These are phyloP conservation scores for Acanthosepion esculentum DNA, from an alignment of 2,888 invertebrate species.

Conservation along the genomic window DNA sequence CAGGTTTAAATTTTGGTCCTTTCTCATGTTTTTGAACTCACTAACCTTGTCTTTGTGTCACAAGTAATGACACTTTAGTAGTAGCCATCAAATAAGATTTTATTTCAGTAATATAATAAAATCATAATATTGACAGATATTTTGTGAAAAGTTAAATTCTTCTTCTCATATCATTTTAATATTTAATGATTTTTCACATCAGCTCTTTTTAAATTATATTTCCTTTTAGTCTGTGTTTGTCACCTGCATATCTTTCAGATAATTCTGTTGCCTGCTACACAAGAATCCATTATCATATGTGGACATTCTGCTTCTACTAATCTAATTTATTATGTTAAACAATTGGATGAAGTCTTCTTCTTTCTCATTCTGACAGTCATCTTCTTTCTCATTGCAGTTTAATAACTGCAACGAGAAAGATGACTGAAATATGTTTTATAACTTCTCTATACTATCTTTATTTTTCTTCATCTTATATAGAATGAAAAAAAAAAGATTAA, in stretches of 20 bases:
- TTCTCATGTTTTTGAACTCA: not conserved
- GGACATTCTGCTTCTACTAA: not conserved
- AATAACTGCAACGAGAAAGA: too few relatives aligned
- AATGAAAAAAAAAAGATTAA: too few relatives aligned
- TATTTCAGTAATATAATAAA: not conserved
- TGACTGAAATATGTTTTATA: too few relatives aligned
- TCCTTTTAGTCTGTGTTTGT: not conserved
- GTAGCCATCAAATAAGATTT: not conserved
- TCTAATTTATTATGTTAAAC: slow-evolving; percentile 33
- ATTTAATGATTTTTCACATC: not conserved
- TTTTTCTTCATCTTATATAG: too few relatives aligned
- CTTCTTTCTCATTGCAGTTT: too few relatives aligned
- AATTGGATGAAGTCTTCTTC: not conserved
- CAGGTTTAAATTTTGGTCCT: not conserved
- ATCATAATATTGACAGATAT: not conserved
- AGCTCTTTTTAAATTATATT: not conserved
- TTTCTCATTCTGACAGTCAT: not conserved
- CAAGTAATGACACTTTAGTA: not conserved
- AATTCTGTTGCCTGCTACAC: not conserved
- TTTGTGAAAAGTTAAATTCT: not conserved
- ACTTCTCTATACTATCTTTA: too few relatives aligned
- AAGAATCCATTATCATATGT: not conserved
- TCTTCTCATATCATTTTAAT: not conserved
- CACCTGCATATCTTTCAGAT: not conserved
- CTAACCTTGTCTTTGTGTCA: not conserved